Evolutionary conservation across 2,888 invertebrate genomes (phyloP).

Genomic region (Erannis defoliaria): DNA sequence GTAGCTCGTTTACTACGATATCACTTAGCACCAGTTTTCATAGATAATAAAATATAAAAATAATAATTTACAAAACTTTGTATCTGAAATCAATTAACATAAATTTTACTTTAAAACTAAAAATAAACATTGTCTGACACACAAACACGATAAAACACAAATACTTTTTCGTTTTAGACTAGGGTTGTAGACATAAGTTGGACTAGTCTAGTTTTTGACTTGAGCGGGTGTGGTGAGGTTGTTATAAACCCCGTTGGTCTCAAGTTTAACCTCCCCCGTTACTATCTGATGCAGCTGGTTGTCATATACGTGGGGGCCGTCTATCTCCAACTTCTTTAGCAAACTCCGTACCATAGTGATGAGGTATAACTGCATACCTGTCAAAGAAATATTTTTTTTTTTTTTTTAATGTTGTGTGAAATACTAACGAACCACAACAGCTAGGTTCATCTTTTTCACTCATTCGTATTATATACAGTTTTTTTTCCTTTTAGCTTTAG

Average conservation of each 20-base stretch:
- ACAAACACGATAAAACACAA: too few relatives aligned
- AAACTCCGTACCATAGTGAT: slow-evolving; percentile 67
- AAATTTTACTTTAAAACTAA: too few relatives aligned
- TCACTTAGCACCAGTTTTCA: neutral
- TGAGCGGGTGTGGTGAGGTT: slow-evolving; percentile 49
- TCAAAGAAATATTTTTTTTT: slow-evolving; percentile 10
- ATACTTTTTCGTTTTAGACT: too few relatives aligned
- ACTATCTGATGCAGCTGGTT: slow-evolving; percentile 73
- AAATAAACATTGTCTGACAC: too few relatives aligned
- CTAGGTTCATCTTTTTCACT: too few relatives aligned
- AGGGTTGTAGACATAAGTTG: too few relatives aligned
- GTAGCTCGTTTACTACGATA: neutral
- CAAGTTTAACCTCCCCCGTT: slow-evolving; percentile 62
- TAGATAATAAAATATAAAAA: neutral
- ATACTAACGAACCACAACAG: neutral
- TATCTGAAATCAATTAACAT: neutral
- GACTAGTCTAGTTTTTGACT: neutral
- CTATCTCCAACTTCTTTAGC: slow-evolving; percentile 63
- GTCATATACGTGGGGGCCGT: slow-evolving; percentile 60
- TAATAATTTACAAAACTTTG: neutral
- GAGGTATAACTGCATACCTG: slow-evolving; percentile 71
- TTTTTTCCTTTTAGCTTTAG: too few relatives aligned
- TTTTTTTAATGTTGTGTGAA: neutral
- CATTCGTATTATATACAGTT: too few relatives aligned
- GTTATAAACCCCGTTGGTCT: slow-evolving; percentile 53